Conservation (phyloP, 2,888 invertebrate species). For the Cremastobaeus sp. region DNA sequence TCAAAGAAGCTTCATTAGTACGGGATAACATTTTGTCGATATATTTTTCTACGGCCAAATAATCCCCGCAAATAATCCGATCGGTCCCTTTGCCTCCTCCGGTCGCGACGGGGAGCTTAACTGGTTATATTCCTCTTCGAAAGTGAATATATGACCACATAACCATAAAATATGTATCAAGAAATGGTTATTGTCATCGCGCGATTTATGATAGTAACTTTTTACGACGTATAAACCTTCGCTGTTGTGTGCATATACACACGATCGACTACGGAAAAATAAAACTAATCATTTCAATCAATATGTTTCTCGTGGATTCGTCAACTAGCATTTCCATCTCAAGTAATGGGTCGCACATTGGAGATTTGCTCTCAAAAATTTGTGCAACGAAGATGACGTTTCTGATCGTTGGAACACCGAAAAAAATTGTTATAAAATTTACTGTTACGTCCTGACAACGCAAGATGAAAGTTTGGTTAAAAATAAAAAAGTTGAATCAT, state of each 20-base stretch:
- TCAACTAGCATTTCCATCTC: no score
- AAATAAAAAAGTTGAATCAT: no score
- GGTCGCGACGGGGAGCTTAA: slow-evolving; percentile 43
- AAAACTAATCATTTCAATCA: slow-evolving; percentile 49
- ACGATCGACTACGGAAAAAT: slow-evolving; percentile 27
- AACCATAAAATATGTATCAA: slow-evolving; percentile 56
- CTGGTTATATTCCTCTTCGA: slow-evolving; percentile 55
- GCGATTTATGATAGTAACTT: slow-evolving; percentile 54
- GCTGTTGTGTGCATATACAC: slow-evolving; percentile 36
- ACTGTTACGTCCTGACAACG: no score
- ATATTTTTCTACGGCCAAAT: slow-evolving; percentile 39
- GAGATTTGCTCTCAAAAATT: no score
- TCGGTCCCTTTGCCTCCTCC: slow-evolving; percentile 37
- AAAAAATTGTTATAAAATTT: no score
- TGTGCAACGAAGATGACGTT: no score
- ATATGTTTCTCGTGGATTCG: no score
- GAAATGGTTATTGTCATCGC: slow-evolving; percentile 57
- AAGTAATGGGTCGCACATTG: no score
- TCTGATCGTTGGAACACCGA: no score
- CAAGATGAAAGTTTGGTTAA: no score
- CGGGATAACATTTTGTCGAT: slow-evolving; percentile 44
- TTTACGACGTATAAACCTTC: slow-evolving; percentile 46
- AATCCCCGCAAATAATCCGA: slow-evolving; percentile 48
- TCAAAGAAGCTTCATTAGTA: slow-evolving; percentile 27
- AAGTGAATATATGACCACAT: slow-evolving; percentile 56